Evolutionary conservation across 1,140 invertebrate genomes (phyloP).

Genomic region (Hesperophylax magnus): DNA sequence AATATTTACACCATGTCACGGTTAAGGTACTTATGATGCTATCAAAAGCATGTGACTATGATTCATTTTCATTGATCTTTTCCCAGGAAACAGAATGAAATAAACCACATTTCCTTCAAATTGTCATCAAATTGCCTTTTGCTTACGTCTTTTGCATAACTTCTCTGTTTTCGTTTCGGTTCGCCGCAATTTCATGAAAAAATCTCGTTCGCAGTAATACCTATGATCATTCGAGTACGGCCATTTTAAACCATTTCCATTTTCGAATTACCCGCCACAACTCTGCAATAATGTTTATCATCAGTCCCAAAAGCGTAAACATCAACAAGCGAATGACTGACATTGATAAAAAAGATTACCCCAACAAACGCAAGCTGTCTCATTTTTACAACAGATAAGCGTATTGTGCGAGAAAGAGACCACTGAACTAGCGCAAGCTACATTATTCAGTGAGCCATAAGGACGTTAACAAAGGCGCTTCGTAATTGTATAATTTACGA

Average conservation of each 20-base stretch:
- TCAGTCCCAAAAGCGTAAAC: slow-evolving; percentile 33
- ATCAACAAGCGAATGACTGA: slow-evolving; percentile 41
- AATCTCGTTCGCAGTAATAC: too few relatives aligned
- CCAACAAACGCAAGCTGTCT: slow-evolving; percentile 7
- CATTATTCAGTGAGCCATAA: slow-evolving; percentile 21
- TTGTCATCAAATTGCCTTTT: too few relatives aligned
- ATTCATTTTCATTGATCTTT: too few relatives aligned
- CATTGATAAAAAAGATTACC: slow-evolving; percentile 15
- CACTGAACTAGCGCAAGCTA: background rate
- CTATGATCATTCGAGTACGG: background rate
- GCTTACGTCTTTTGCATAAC: too few relatives aligned
- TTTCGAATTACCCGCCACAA: slow-evolving; percentile 19
- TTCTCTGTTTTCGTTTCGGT: too few relatives aligned
- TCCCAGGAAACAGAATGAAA: too few relatives aligned
- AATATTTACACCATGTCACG: too few relatives aligned
- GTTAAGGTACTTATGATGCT: too few relatives aligned
- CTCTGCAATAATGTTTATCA: slow-evolving; percentile 17
- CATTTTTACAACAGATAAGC: background rate
- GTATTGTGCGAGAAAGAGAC: slow-evolving; percentile 24
- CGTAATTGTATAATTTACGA: background rate
- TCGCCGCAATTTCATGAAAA: too few relatives aligned
- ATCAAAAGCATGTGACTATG: too few relatives aligned
- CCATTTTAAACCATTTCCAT: background rate
- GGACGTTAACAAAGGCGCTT: slow-evolving; percentile 41
- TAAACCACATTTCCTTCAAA: too few relatives aligned